Evolutionary conservation across 2,888 invertebrate species (phyloP), one percentile per base, ranked within the genome.

Genomic region (Lasioglossum villosulum): DNA sequence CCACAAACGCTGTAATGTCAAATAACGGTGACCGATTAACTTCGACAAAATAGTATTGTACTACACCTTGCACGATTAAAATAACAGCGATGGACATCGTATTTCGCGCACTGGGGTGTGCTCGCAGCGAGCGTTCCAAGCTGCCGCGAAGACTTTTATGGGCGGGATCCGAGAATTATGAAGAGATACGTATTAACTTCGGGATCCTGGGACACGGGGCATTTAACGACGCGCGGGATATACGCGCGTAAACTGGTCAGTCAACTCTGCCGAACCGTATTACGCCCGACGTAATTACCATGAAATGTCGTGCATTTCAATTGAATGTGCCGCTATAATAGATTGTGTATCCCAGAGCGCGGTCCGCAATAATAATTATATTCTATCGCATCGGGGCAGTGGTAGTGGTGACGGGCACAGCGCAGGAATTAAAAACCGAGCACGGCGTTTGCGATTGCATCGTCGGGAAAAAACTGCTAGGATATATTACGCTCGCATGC

Each of bases 301-400:
- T 56, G 78, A 75, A 78, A 79, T 83, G 75, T 83, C 84, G 70
- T 75, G 84, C 68, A 52, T 85, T 83, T 72, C 82, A 70, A 70
- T 78, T 82, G 70, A 77, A 77, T 34, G 82, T 59, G 27, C 42
- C 14, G 30, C n/a, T 68, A 63, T 84, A 77, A 77, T 77, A 56
- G 23, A 77, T 84, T 39, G 45, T 48, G 34, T 70, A 23, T 75
- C 52, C 48, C 68, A 19, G n/a, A 42, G 68, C 56, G 6, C 56
- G 45, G 73, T 45, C 73, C 8, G 70, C 73, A 70, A 77, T 74
- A 74, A 76, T 82, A 78, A 84, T 84, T 77, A 82, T 77, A 74
- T 59, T 82, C 73, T 84, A 45, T 73, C 73, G 71, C 66, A 56
- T 52, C 37, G 76, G 27, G 12, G 37, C 66, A 23, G 16, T 66